Evolutionary conservation across 2,888 invertebrate species (phyloP), one percentile per base, ranked within the genome.

Genomic region (Graphium colonna): DNA sequence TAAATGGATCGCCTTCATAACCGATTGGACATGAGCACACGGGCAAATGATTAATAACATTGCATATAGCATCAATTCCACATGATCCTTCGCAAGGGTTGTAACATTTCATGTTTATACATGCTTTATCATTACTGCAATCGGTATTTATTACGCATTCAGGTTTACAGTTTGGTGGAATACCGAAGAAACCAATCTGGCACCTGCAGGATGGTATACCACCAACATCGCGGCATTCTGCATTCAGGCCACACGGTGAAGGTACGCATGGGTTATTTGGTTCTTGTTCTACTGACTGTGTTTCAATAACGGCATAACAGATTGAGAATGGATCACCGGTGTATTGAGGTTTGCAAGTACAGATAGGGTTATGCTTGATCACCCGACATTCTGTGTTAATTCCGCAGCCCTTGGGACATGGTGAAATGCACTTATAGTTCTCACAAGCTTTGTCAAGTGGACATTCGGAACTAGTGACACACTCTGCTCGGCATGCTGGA

Each of bases 41-140:
- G 0, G 96, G 95, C 43, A 92, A 92, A 75, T 96, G 94, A 73
- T 94, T 95, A 12, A 94, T 90, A 5, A 95, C 94, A 69, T 91
- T 91, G 68, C 96, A 97, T 41, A 92, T 81, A 1, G 96, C 94
- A 61, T 91, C 91, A 15, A 92, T 69, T 10, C 96, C 96, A 69
- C 96, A 95, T 21, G 95, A 92, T 41, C 95, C 95, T 4, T 92
- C 90, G 69, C 96, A 96, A 12, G 96, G 96, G 75, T 96, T 93
- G 60, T 90, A 90, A 77, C 96, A 96, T 77, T 94, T 94, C 78
- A 93, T 92, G 63, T 92, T 92, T 43, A 95, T 93, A 69, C 96
- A 96, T 4, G 96, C 94, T 68, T 92, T 90, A 63, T 92, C 92
- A 57, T 92, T 93, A 45, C 92, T 80, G 71, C 96, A 96, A 69